A percentile compares a stretch with the other conserved stretches of the same genome.
phyloP scores from a whole-genome alignment of 2,888 invertebrate genomes.

The Eutolmus rufibarbis region DNA sequence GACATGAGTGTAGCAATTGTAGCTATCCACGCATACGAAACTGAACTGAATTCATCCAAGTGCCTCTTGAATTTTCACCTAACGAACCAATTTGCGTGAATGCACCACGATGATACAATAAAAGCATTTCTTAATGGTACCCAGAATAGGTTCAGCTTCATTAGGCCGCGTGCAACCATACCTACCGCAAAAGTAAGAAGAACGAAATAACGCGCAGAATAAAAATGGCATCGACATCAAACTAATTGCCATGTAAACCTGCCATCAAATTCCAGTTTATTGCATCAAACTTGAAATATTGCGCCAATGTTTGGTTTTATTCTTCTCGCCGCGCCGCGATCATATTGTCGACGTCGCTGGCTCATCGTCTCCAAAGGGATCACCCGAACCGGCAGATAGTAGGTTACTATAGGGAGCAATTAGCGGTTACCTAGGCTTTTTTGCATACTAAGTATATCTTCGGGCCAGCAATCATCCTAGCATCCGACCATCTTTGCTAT shows the following conservation, averaged over 20 bases:
- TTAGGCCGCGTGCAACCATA: background rate
- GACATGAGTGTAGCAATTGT: background rate
- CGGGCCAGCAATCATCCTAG: conserved; percentile 25
- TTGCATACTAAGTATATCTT: conserved; percentile 28
- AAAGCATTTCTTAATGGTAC: conserved; percentile 30
- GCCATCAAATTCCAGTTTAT: conserved; percentile 41
- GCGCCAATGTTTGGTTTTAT: conserved; percentile 40
- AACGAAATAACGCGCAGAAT: background rate
- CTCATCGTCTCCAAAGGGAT: background rate
- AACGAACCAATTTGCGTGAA: conserved; percentile 42
- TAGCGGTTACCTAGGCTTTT: conserved; percentile 36
- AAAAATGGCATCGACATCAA: background rate
- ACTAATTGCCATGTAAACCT: conserved; percentile 42
- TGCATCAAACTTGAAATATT: conserved; percentile 41
- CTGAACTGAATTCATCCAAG: background rate
- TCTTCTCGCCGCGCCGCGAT: background rate
- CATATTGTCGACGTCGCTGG: background rate
- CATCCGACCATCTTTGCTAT: conserved; percentile 23
- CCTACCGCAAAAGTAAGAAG: background rate
- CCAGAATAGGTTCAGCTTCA: conserved; percentile 28
- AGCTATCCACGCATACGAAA: conserved; percentile 10
- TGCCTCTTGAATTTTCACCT: conserved; percentile 16
- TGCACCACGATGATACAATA: conserved; percentile 34
- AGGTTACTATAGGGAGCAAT: conserved; percentile 39
- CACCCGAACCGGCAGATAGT: background rate